phyloP scores from a whole-genome alignment of 2,113 vertebrate species.

The Vireo altiloquus region DNA sequence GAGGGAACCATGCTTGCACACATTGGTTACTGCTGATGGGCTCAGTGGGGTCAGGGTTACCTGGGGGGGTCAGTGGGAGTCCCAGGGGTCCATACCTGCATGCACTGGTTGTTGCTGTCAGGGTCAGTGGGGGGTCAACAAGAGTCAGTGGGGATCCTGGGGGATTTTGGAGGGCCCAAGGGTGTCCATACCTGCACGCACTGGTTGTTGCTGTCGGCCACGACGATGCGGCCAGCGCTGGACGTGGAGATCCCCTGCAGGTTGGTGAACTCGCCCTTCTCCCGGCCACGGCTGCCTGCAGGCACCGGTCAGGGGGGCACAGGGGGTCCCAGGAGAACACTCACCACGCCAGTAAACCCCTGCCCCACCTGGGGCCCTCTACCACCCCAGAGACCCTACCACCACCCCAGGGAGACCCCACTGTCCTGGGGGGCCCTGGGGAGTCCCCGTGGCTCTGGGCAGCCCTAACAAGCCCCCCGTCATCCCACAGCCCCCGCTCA shows the following conservation, averaged over 20 bases:
- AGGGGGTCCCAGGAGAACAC: neutral
- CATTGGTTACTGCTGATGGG: neutral
- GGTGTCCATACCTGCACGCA: slow-evolving; percentile 86
- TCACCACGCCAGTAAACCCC: neutral
- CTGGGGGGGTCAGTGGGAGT: neutral
- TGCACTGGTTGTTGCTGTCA: neutral
- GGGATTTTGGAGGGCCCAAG: neutral
- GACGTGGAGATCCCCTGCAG: slow-evolving; percentile 93
- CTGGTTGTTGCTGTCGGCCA: slow-evolving; percentile 97
- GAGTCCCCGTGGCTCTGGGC: neutral
- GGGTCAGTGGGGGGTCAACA: neutral
- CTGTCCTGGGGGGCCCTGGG: neutral
- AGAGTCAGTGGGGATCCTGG: neutral
- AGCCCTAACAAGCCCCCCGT: neutral
- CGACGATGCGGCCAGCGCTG: slow-evolving; percentile 87
- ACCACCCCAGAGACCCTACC: neutral
- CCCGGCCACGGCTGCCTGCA: slow-evolving; percentile 87
- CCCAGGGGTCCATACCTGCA: no score
- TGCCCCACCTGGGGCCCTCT: neutral
- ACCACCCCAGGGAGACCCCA: neutral
- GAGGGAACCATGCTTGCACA: neutral
- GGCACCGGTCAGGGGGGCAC: neutral
- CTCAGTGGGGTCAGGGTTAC: neutral
- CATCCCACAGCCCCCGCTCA: slow-evolving; percentile 14
- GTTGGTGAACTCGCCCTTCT: slow-evolving; percentile 95